Base-by-base conservation (phyloP, 2,113 vertebrate species). In the Canis aureus region DNA sequence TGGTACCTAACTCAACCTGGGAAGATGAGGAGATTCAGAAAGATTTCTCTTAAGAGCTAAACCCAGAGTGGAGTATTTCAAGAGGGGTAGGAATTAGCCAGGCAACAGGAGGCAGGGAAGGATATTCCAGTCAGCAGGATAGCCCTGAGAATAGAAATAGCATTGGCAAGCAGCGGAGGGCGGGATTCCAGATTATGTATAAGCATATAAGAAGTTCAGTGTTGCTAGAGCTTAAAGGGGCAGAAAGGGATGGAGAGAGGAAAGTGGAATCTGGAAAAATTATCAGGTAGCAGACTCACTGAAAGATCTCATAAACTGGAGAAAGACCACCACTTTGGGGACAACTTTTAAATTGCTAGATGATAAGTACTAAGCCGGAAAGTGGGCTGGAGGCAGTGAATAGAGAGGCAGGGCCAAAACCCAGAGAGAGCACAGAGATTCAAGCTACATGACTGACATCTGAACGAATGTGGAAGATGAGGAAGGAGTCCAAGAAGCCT, bases 111-210 rank as follows among this genome's bases (percentile, higher is more conserved):
- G 92, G 74, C 83, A 92, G 76, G 27, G 32, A 83, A 94, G 78
- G 67, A 86, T 97, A 97, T 85, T 95, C 95, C 89, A 97, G 95
- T 97, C 91, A 97, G 66, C 91, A 97, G 74, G 82, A 91, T 11
- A 76, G 87, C 76, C 87, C 91, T 95, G 91, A 97, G 97, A 87
- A 94, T 59, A 97, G 95, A 98, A 98, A 97, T 5, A 97, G 95
- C 83, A 93, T 1, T 95, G 83, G 93, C 78, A 81, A 95, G 93
- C 84, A 97, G 35, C 22, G 79, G 82, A 83, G 79, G 59, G 88
- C 17, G 1, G 32, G 89, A 95, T 71, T 92, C 89, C 95, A 97
- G 97, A 97, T 95, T 97, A 97, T 59, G 85, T 90, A 92, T 88
- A 97, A 97, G 95, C 35, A 16, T 94, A 60, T 96, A 98, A 98